Evolutionary conservation across 2,113 vertebrate species (phyloP).

Genomic region (Leptocoma aspasia): DNA sequence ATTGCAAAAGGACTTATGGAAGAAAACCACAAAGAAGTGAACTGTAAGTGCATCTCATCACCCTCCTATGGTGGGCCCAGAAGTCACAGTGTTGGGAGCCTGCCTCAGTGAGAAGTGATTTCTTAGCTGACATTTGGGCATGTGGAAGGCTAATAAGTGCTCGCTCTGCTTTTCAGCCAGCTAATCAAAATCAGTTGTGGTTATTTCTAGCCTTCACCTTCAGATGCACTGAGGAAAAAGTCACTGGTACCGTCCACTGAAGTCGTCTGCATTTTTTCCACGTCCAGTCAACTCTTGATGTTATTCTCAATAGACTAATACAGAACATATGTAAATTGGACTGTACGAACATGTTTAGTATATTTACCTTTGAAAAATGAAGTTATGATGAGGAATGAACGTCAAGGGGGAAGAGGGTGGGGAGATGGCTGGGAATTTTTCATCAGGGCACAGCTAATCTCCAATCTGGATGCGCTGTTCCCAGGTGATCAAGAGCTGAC

Average conservation of each 20-base stretch:
- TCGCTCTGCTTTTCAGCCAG: background rate
- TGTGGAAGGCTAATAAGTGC: background rate
- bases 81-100: background rate
- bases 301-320: slow-evolving; percentile 41
- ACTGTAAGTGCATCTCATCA: background rate
- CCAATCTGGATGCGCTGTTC: background rate
- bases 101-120: background rate
- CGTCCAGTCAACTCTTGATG: background rate
- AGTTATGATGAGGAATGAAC: slow-evolving; percentile 8
- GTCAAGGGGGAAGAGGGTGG: background rate
- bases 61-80: background rate
- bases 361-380: slow-evolving; percentile 42
- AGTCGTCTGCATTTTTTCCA: background rate
- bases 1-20: background rate
- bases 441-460: slow-evolving; percentile 11
- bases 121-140: slow-evolving; percentile 17
- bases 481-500: slow-evolving; percentile 14
- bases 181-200: slow-evolving; percentile 3
- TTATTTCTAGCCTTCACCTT: background rate
- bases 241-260: background rate
- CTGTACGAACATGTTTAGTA: background rate
- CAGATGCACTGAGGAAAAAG: background rate
- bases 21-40: slow-evolving; percentile 46
- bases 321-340: slow-evolving; percentile 19
- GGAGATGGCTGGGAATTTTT: background rate